These are phyloP conservation scores for Pseudopipra pipra DNA, from an alignment of 2,113 vertebrate species.

Conservation along the genomic window DNA sequence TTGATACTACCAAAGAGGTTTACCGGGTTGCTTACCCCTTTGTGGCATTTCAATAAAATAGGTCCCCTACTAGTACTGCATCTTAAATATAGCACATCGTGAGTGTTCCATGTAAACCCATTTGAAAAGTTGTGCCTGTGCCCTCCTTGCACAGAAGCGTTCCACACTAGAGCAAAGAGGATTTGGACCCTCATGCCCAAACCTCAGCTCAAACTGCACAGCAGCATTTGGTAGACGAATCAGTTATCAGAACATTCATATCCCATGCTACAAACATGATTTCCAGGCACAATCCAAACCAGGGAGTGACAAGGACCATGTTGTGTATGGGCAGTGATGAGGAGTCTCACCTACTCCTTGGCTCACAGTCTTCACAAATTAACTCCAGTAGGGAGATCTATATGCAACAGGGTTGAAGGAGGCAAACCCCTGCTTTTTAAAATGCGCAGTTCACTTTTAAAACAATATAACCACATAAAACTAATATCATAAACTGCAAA, in stretches of 20 bases:
- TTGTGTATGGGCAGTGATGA: rapidly evolving
- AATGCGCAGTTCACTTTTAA: neutral
- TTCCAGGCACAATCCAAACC: neutral
- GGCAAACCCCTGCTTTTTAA: neutral
- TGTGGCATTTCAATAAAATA: neutral
- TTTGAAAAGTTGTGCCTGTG: neutral
- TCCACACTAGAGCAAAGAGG: neutral
- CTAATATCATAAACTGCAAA: neutral
- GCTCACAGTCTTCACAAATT: neutral
- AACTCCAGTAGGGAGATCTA: neutral
- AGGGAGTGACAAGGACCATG: neutral
- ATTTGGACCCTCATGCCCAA: neutral
- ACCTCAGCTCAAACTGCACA: neutral
- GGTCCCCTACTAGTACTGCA: neutral
- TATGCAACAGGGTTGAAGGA: neutral
- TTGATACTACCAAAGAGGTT: neutral
- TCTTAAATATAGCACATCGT: neutral
- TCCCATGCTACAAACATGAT: neutral
- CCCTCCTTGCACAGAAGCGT: neutral
- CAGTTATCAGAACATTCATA: neutral
- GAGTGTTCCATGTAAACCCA: neutral
- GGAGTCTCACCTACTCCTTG: neutral
- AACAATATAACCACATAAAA: neutral
- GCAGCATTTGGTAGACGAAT: neutral
- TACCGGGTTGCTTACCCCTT: neutral